Conservation (phyloP, 2,888 invertebrate species). For the Trachelus iudaicus region DNA sequence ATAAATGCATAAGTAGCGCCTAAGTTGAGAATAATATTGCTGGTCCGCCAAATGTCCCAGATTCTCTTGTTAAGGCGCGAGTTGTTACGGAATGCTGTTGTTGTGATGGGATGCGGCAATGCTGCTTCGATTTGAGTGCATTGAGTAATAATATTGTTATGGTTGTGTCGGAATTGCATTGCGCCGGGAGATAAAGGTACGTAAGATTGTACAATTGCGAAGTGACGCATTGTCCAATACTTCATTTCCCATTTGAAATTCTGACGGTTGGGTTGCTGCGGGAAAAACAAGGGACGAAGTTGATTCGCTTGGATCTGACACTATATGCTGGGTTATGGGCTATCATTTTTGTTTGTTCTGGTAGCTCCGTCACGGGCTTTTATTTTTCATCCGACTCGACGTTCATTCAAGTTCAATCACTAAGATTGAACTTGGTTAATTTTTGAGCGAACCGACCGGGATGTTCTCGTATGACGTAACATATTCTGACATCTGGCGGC, state of each 20-base stretch:
- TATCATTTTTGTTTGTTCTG: neutral
- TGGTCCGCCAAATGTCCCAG: constrained; percentile 28
- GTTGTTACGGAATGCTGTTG: constrained; percentile 6
- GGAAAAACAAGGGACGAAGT: neutral
- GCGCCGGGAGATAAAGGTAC: neutral
- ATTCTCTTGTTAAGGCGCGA: constrained; percentile 34
- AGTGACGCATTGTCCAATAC: neutral
- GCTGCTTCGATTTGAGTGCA: constrained; percentile 7
- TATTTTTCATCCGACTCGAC: neutral
- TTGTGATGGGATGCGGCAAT: neutral
- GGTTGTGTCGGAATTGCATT: neutral
- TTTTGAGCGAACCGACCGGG: neutral
- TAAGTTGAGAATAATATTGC: constrained; percentile 22
- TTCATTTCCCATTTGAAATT: neutral
- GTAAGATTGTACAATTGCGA: neutral
- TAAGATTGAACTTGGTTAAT: neutral
- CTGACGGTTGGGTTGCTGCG: neutral
- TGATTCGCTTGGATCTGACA: neutral
- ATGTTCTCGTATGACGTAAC: neutral
- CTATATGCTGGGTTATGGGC: neutral
- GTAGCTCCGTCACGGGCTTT: neutral
- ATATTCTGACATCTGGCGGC: neutral
- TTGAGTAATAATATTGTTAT: neutral
- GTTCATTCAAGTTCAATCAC: neutral
- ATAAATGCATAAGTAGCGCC: constrained; percentile 8